Evolutionary conservation across 2,888 invertebrate species (phyloP).

Genomic region (Brachypterus glaber): DNA sequence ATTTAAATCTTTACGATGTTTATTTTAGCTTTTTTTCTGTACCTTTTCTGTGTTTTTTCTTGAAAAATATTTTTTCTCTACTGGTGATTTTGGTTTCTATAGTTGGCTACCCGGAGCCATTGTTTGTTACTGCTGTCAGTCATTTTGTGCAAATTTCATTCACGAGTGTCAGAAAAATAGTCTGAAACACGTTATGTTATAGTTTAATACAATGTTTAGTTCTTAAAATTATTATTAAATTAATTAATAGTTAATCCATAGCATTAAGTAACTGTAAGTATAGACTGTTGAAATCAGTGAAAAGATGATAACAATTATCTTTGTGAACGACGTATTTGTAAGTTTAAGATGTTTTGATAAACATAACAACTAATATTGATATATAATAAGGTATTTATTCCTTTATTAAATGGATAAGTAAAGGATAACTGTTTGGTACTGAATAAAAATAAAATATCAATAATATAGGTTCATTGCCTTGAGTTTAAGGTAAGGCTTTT

Average conservation of each 20-base stretch:
- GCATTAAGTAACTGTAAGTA: constrained; percentile 16
- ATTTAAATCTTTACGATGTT: too few species aligned
- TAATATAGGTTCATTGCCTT: neutral
- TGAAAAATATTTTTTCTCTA: too few species aligned
- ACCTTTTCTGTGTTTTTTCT: too few species aligned
- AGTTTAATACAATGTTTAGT: constrained; percentile 19
- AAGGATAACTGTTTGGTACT: too few species aligned
- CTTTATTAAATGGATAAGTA: too few species aligned
- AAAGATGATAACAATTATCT: constrained; percentile 4
- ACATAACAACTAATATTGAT: too few species aligned
- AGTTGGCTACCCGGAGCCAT: neutral
- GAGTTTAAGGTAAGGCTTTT: constrained; percentile 1
- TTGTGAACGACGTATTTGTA: constrained; percentile 11
- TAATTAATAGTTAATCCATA: constrained; percentile 8
- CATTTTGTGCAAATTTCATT: constrained; percentile 24
- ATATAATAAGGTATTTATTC: too few species aligned
- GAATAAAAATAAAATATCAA: too few species aligned
- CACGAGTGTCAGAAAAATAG: constrained; percentile 16
- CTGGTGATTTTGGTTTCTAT: neutral
- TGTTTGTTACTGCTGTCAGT: constrained; percentile 23
- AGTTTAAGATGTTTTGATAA: too few species aligned
- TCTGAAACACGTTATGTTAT: constrained; percentile 20
- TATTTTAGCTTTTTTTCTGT: too few species aligned
- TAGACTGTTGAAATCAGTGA: constrained; percentile 1
- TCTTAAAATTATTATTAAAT: neutral